Evolutionary conservation across 2,797 vertebrate genomes (phyloP).

Genomic region (Tympanoctomys barrerae): DNA sequence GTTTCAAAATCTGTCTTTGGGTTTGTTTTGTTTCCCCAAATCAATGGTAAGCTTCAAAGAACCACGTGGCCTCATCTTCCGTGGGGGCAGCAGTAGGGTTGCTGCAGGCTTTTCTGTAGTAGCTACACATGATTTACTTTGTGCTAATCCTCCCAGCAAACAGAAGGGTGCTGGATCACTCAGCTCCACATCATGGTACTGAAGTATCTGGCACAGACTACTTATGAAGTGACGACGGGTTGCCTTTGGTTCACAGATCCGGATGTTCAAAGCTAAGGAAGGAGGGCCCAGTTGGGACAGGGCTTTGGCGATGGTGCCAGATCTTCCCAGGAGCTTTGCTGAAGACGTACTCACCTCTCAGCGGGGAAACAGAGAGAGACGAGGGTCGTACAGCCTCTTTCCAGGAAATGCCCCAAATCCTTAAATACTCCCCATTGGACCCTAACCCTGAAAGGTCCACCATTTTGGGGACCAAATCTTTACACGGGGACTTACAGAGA

Average conservation of each 20-base stretch:
- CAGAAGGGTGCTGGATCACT: neutral
- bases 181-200: neutral
- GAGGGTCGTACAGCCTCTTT: neutral
- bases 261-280: neutral
- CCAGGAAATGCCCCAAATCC: neutral
- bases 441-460: neutral
- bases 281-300: neutral
- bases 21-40: neutral
- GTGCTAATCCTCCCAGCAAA: neutral
- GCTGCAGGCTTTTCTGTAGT: neutral
- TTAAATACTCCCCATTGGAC: neutral
- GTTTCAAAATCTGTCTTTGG: neutral
- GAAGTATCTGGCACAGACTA: neutral
- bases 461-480: neutral
- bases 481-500: no score
- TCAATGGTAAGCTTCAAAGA: neutral
- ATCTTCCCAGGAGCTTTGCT: no score
- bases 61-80: neutral
- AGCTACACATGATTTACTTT: neutral
- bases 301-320: neutral
- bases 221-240: no score
- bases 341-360: neutral
- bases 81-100: neutral
- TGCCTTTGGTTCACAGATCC: neutral
- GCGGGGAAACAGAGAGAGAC: neutral